Percentiles rank a stretch among this genome's conserved stretches.
Conservation (phyloP, 1,140 invertebrate genomes). For the Diuraphis noxia region DNA sequence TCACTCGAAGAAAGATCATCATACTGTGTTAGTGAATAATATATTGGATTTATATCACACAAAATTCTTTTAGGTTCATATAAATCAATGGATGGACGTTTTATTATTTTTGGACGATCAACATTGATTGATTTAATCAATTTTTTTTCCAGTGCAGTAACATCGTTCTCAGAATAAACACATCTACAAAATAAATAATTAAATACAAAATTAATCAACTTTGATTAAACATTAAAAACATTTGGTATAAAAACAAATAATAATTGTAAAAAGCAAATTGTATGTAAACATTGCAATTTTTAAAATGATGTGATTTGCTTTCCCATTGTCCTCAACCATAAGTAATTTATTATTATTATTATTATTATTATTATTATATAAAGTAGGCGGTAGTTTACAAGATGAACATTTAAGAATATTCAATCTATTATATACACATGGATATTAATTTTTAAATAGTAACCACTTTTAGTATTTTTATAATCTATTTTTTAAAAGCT, state of each 20-base stretch:
- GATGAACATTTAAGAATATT: not conserved
- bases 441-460: not conserved
- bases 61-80: conserved; percentile 26
- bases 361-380: not conserved
- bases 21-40: conserved; percentile 43
- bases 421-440: not conserved
- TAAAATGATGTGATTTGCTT: not conserved
- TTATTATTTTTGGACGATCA: not conserved
- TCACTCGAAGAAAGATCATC: conserved; percentile 48
- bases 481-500: not conserved
- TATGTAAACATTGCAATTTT: not conserved
- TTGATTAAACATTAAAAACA: not conserved
- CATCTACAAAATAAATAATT: conserved; percentile 17
- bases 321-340: conserved; percentile 31
- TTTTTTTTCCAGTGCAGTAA: conserved; percentile 21
- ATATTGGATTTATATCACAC: conserved; percentile 50
- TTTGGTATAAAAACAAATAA: not conserved
- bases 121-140: conserved; percentile 32
- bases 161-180: conserved; percentile 36
- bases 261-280: not conserved
- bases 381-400: not conserved
- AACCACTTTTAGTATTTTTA: not conserved
- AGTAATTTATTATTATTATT: not conserved
- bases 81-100: conserved; percentile 12
- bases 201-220: not conserved